Evolutionary conservation across 2,113 vertebrate genomes (phyloP).

Genomic region (Nettapus auritus): DNA sequence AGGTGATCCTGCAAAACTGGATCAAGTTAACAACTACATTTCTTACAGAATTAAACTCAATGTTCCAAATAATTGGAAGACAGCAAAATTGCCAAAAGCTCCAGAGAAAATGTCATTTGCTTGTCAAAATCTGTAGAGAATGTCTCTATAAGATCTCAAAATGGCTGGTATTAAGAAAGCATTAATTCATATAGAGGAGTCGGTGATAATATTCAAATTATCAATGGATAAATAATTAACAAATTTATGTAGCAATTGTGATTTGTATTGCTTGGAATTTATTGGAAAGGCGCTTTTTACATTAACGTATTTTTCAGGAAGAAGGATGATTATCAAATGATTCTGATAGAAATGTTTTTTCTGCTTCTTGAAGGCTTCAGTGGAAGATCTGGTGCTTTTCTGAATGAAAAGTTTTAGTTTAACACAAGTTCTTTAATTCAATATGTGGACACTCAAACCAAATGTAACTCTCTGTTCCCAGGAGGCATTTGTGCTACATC

Average conservation of each 20-base stretch:
- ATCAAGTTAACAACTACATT: not conserved
- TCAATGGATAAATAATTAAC: not conserved
- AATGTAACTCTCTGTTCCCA: not conserved
- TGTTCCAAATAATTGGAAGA: not conserved
- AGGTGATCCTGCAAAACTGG: not conserved
- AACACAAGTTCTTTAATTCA: not conserved
- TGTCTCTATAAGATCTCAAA: not conserved
- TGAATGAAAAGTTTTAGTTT: not conserved
- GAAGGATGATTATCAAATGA: not conserved
- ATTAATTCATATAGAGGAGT: not conserved
- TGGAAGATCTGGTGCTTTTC: not conserved
- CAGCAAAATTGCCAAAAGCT: not conserved
- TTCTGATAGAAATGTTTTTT: not conserved
- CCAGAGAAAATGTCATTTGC: not conserved
- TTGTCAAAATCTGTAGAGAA: not conserved
- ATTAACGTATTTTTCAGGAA: not conserved
- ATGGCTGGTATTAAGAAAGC: not conserved
- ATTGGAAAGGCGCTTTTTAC: not conserved
- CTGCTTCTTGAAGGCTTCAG: not conserved
- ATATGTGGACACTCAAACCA: not conserved
- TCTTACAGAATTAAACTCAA: not conserved
- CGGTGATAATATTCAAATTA: not conserved
- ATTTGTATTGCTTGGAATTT: too few species aligned
- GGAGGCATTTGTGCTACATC: not conserved
- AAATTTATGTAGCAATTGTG: not conserved